A percentile compares a stretch with the other conserved stretches of the same genome.
Evolutionary conservation across 2,888 invertebrate species (phyloP).

Genomic region (Spisula solida): DNA sequence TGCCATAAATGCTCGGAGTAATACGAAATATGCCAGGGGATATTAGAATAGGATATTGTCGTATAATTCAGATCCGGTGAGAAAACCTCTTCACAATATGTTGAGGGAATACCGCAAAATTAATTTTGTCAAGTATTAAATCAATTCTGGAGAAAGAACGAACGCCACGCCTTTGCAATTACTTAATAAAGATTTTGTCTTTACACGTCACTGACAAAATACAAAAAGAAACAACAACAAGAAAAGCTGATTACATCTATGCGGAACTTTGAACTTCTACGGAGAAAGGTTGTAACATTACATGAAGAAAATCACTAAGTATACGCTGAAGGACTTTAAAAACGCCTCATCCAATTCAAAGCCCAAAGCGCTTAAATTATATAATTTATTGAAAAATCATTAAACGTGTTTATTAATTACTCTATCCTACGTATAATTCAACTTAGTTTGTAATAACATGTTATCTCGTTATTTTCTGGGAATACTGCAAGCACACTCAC

Average conservation of each 20-base stretch:
- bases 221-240: neutral
- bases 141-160: neutral
- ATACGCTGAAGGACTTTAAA: too few species aligned
- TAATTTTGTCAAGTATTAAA: conserved; percentile 15
- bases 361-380: too few species aligned
- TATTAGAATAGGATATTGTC: conserved; percentile 18
- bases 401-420: too few species aligned
- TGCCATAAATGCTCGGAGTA: neutral
- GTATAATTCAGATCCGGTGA: neutral
- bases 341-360: too few species aligned
- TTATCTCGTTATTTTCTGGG: too few species aligned
- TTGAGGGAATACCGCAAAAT: neutral
- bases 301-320: too few species aligned
- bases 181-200: neutral
- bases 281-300: too few species aligned
- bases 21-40: conserved; percentile 7
- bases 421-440: too few species aligned
- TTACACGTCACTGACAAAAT: neutral
- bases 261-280: too few species aligned
- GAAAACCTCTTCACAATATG: neutral
- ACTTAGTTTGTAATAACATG: too few species aligned
- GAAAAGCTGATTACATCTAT: neutral
- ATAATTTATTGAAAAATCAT: too few species aligned
- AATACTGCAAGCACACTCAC: too few species aligned
- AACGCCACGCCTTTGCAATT: neutral